phyloP scores from a whole-genome alignment of 2,888 invertebrate genomes.

The Hypolimnas misippus region DNA sequence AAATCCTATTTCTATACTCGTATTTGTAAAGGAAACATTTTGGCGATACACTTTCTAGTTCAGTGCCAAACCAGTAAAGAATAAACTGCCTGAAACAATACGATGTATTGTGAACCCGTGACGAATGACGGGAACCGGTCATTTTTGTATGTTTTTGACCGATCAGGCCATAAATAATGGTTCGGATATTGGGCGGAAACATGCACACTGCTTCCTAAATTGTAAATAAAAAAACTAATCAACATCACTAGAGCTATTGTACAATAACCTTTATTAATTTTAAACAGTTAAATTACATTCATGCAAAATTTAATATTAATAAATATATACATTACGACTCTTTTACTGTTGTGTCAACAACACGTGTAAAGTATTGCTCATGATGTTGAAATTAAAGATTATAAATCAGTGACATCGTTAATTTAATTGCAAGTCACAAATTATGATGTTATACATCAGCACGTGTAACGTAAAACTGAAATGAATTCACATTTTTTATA shows the following conservation, averaged over 20 bases:
- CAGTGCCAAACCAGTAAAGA: conserved; percentile 48
- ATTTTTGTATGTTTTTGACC: conserved; percentile 79
- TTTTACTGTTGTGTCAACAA: conserved; percentile 22
- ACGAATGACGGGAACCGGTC: conserved; percentile 71
- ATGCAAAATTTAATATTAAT: background rate
- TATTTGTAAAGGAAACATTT: background rate
- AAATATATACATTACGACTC: background rate
- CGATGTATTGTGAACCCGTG: conserved; percentile 69
- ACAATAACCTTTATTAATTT: background rate
- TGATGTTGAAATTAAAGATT: conserved; percentile 33
- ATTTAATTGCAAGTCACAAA: conserved; percentile 36
- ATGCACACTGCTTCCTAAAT: conserved; percentile 66
- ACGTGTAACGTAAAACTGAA: conserved; percentile 11
- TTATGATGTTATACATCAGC: conserved; percentile 26
- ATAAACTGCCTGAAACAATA: conserved; percentile 73
- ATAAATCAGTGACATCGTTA: conserved; percentile 32
- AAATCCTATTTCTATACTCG: background rate
- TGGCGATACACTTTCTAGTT: conserved; percentile 22
- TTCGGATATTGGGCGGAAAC: conserved; percentile 75
- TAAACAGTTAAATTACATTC: background rate
- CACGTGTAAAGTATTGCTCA: conserved; percentile 35
- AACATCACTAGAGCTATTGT: conserved; percentile 6
- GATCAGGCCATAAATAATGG: conserved; percentile 73
- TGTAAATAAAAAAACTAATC: conserved; percentile 60
- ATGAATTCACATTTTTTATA: background rate